Conservation (phyloP, 2,113 vertebrate genomes). For the Charadrius vociferus region DNA sequence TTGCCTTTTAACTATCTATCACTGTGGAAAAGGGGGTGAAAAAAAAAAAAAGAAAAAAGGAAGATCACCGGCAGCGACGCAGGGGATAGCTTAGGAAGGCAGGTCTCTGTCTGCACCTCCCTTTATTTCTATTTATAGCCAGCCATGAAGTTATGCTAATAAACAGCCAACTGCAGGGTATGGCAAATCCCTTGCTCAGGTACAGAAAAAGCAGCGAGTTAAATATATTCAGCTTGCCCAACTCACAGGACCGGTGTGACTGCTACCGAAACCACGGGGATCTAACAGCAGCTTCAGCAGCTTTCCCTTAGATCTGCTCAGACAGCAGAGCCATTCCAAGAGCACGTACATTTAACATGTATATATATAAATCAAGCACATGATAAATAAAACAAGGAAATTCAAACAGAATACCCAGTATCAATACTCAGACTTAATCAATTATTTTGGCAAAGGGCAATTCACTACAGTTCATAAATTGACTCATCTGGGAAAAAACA, state of each 20-base stretch:
- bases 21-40: slow-evolving; percentile 26
- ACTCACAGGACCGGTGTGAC: accelerated
- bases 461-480: neutral
- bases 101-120: slow-evolving; percentile 67
- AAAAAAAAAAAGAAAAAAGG: slow-evolving; percentile 3
- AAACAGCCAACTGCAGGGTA: neutral
- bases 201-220: neutral
- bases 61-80: slow-evolving; percentile 34
- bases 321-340: neutral
- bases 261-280: neutral
- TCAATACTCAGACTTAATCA: neutral
- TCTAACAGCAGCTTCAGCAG: neutral
- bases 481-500: neutral
- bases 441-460: neutral
- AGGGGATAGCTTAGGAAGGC: slow-evolving; percentile 60
- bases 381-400: neutral
- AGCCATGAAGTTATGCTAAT: slow-evolving; percentile 50
- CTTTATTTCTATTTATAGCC: slow-evolving; percentile 78
- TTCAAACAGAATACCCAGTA: neutral
- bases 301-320: neutral
- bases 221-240: neutral
- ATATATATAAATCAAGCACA: neutral
- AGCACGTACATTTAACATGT: accelerated
- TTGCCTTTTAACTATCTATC: slow-evolving; percentile 87
- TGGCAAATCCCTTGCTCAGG: neutral